Percentiles rank a stretch among this genome's conserved stretches.
phyloP scores from a whole-genome alignment of 2,113 vertebrate genomes.

The Phainopepla nitens region DNA sequence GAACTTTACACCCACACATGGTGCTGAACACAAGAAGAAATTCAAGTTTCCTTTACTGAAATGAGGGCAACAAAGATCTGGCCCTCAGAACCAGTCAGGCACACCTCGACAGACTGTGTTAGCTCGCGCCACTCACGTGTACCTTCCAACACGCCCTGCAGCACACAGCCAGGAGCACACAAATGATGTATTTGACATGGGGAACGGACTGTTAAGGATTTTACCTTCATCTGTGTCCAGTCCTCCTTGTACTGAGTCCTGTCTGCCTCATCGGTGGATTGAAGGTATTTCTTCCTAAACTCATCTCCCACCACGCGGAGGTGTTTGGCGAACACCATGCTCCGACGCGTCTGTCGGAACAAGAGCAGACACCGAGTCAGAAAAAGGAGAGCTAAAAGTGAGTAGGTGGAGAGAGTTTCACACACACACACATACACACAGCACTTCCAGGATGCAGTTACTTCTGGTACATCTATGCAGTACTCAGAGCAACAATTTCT shows the following conservation, averaged over 20 bases:
- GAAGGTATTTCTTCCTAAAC: constrained; percentile 82
- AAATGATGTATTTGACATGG: neutral
- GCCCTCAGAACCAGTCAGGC: neutral
- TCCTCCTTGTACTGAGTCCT: constrained; percentile 82
- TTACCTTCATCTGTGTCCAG: constrained; percentile 91
- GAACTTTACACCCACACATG: neutral
- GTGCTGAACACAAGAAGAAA: neutral
- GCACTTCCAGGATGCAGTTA: neutral
- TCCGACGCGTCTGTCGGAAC: constrained; percentile 83
- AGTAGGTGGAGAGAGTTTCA: neutral
- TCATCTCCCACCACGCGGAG: constrained; percentile 84
- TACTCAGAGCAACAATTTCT: neutral
- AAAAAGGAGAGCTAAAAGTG: neutral
- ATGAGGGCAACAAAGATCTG: neutral
- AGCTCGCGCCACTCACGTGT: rapidly evolving
- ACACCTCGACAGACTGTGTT: neutral
- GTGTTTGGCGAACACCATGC: constrained; percentile 95
- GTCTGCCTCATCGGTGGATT: constrained; percentile 84
- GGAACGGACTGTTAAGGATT: neutral
- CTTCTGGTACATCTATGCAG: neutral
- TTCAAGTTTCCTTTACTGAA: neutral
- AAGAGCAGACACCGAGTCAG: neutral
- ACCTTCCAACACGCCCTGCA: neutral
- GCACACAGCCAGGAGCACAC: neutral
- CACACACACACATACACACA: neutral